Conservation (phyloP, 2,113 vertebrate species). For the Saguinus midas region DNA sequence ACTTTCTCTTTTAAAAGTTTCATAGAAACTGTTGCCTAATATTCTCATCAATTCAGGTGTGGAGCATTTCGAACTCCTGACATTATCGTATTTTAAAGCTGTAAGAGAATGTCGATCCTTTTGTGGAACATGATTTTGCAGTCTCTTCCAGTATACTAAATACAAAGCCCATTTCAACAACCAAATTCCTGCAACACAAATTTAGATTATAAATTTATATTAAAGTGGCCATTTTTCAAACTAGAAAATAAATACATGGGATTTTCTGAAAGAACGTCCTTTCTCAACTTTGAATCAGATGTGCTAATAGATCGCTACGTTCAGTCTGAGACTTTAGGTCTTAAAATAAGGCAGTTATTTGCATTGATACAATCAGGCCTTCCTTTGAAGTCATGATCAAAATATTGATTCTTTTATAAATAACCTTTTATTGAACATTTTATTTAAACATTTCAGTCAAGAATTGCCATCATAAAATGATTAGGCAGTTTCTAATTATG, state of each 20-base stretch:
- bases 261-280: not conserved
- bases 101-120: not conserved
- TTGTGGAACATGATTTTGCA: not conserved
- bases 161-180: constrained; percentile 22
- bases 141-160: not conserved
- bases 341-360: constrained; percentile 24
- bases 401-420: constrained; percentile 47
- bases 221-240: not conserved
- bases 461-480: constrained; percentile 36
- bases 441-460: constrained; percentile 44
- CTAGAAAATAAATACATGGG: not conserved
- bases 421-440: constrained; percentile 51
- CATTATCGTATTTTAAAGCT: not conserved
- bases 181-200: not conserved
- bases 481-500: constrained; percentile 41
- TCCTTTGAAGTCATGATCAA: constrained; percentile 51
- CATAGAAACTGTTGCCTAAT: not conserved
- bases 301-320: constrained; percentile 4
- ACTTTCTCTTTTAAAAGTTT: constrained; percentile 11
- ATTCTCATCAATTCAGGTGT: not conserved
- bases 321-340: constrained; percentile 23
- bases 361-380: not conserved
- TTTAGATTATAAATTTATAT: constrained; percentile 34
- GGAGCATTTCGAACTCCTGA: not conserved
- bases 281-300: constrained; percentile 18